Evolutionary conservation across 2,113 vertebrate species (phyloP).

Genomic region (Columbina picui): DNA sequence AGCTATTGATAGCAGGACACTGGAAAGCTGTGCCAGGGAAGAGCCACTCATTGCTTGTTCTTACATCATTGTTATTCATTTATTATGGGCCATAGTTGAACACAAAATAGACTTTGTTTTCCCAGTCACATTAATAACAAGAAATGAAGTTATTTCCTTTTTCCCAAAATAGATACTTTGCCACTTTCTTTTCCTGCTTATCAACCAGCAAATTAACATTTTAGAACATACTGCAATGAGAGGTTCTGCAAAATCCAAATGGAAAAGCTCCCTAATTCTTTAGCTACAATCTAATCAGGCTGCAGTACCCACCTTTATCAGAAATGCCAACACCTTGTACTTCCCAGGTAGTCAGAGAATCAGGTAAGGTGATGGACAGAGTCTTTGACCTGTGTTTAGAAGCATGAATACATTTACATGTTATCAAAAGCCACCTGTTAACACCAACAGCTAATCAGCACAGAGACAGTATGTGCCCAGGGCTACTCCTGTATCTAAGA

Average conservation of each 20-base stretch:
- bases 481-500: background rate
- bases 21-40: background rate
- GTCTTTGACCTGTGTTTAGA: conserved; percentile 49
- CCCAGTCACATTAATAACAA: background rate
- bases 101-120: background rate
- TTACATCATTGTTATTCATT: background rate
- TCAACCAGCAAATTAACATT: background rate
- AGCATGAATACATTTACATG: background rate
- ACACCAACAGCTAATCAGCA: background rate
- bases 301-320: conserved; percentile 75
- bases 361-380: conserved; percentile 78
- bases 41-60: background rate
- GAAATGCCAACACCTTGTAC: conserved; percentile 89
- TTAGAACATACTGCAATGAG: background rate
- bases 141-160: background rate
- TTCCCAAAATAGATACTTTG: background rate
- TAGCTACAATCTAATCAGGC: background rate
- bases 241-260: background rate
- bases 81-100: background rate
- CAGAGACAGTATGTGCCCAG: background rate
- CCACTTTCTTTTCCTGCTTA: background rate
- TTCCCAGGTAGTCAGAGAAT: conserved; percentile 94
- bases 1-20: background rate
- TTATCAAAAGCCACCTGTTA: background rate
- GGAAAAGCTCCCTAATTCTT: background rate